These are phyloP conservation scores for Nowickia ferox DNA, from an alignment of 2,888 invertebrate genomes.

Conservation along the genomic window DNA sequence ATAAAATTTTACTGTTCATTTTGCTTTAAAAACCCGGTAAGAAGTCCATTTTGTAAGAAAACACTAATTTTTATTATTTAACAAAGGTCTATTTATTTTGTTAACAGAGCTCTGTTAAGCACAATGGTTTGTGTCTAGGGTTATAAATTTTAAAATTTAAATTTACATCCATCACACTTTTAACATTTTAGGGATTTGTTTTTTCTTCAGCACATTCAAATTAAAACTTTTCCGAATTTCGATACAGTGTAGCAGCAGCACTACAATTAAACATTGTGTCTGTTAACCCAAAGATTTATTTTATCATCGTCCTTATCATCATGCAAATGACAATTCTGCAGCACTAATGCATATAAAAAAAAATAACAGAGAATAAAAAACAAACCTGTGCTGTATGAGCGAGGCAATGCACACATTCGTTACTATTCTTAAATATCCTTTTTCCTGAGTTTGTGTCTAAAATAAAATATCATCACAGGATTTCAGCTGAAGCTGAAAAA, in stretches of 20 bases:
- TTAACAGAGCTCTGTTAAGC: too few species aligned
- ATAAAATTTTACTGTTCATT: too few species aligned
- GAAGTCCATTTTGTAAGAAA: too few species aligned
- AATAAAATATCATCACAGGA: slow-evolving; percentile 36
- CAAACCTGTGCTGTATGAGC: slow-evolving; percentile 8
- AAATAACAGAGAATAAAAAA: neutral
- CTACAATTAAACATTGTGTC: slow-evolving; percentile 42
- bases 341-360: neutral
- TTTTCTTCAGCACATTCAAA: too few species aligned
- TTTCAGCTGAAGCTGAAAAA: slow-evolving; percentile 31
- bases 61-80: too few species aligned
- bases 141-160: too few species aligned
- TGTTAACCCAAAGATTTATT: slow-evolving; percentile 49
- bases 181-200: too few species aligned
- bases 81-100: too few species aligned
- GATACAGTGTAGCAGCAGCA: neutral
- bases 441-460: slow-evolving; percentile 50
- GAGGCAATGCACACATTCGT: slow-evolving; percentile 36
- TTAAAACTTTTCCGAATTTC: neutral
- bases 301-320: slow-evolving; percentile 28
- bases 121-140: too few species aligned
- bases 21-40: too few species aligned
- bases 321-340: slow-evolving; percentile 39
- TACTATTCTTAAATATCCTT: slow-evolving; percentile 55
- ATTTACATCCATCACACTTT: too few species aligned